Evolutionary conservation across 2,888 invertebrate genomes (phyloP).

Genomic region (Lydus trimaculatus): DNA sequence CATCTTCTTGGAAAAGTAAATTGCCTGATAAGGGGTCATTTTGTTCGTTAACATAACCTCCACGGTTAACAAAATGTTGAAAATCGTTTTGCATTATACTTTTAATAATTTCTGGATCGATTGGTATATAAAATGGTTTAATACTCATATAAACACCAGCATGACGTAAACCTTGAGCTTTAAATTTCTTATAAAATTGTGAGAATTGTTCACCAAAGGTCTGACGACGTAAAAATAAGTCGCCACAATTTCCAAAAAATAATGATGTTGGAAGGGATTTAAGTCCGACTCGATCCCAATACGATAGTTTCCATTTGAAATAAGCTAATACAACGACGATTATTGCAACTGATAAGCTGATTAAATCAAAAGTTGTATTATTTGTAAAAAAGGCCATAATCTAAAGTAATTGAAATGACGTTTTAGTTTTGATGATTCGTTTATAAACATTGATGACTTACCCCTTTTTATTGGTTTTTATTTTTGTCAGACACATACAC

Average conservation of each 20-base stretch:
- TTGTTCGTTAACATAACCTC: slow-evolving; percentile 65
- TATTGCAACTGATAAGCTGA: neutral
- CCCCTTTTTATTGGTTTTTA: too few relatives aligned
- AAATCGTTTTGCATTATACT: slow-evolving; percentile 67
- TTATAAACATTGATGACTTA: neutral
- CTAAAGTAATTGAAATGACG: slow-evolving; percentile 1
- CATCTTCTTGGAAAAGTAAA: slow-evolving; percentile 64
- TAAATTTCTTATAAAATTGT: neutral
- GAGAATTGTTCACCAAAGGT: neutral
- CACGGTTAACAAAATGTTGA: slow-evolving; percentile 68
- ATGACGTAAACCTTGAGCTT: neutral
- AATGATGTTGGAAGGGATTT: neutral
- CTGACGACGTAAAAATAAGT: neutral
- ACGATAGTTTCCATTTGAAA: slow-evolving; percentile 18
- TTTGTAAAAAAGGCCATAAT: neutral
- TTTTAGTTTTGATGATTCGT: neutral
- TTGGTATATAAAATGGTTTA: slow-evolving; percentile 32
- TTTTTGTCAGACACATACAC: too few relatives aligned
- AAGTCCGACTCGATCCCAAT: slow-evolving; percentile 14
- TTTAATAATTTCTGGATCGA: slow-evolving; percentile 41
- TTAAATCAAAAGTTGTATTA: neutral
- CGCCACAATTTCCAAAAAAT: neutral
- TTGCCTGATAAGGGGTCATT: slow-evolving; percentile 66
- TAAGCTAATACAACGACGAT: neutral
- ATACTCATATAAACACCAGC: slow-evolving; percentile 54